phyloP scores from a whole-genome alignment of 2,888 invertebrate genomes.

The Lycia hirtaria region DNA sequence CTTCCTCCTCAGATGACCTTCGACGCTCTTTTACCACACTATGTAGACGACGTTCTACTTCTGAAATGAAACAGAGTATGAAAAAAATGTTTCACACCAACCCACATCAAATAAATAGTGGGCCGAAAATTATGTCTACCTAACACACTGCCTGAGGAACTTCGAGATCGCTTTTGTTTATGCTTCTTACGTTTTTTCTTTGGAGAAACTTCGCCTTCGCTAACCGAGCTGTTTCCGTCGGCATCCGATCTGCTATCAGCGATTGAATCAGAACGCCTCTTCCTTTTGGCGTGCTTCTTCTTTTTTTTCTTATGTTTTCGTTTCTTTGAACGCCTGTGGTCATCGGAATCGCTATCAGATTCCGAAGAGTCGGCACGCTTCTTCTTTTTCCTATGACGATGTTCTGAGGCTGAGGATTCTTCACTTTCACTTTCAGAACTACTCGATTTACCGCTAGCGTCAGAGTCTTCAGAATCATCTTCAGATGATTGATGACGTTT shows the following conservation, averaged over 20 bases:
- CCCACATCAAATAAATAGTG: conserved; percentile 5
- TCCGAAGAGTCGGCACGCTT: conserved; percentile 76
- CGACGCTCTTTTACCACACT: conserved; percentile 77
- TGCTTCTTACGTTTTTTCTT: conserved; percentile 79
- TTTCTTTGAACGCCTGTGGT: conserved; percentile 73
- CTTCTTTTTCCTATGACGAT: conserved; percentile 77
- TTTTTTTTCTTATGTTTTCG: conserved; percentile 83
- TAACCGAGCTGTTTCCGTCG: conserved; percentile 64
- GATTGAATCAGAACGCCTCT: conserved; percentile 67
- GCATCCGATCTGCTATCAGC: conserved; percentile 58
- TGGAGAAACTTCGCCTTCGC: conserved; percentile 72
- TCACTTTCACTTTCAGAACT: conserved; percentile 77
- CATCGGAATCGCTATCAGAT: conserved; percentile 75
- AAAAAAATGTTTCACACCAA: not conserved
- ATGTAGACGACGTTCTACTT: conserved; percentile 66
- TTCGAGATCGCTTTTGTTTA: conserved; percentile 72
- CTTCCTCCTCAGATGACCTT: conserved; percentile 64
- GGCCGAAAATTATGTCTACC: conserved; percentile 48
- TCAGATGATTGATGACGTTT: conserved; percentile 74
- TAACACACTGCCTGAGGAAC: conserved; percentile 61
- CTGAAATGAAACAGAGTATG: conserved; percentile 37
- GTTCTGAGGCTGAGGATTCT: conserved; percentile 69
- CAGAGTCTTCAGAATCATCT: conserved; percentile 75
- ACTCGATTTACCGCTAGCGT: conserved; percentile 66
- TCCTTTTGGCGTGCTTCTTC: conserved; percentile 80